Evolutionary conservation across 92 coral and sea anemone genomes (phyloP).

Genomic region (Plumapathes pennacea): DNA sequence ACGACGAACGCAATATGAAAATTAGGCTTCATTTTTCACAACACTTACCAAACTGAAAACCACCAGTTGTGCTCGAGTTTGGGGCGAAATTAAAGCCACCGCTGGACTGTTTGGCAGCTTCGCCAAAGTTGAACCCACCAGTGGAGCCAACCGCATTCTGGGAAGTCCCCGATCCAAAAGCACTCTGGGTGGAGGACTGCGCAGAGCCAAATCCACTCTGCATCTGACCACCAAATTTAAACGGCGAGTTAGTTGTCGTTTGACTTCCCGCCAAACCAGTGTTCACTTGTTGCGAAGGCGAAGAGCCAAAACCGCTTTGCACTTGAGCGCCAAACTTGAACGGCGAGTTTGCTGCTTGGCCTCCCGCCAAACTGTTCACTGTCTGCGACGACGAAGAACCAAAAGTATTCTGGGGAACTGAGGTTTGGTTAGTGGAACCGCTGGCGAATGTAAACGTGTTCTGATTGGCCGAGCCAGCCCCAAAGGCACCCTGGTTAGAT

Average conservation of each 20-base stretch:
- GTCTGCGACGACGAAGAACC: conserved; percentile 2
- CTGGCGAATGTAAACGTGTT: too few species aligned
- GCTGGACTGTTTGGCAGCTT: not conserved
- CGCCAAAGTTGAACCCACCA: conserved; percentile 25
- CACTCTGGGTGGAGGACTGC: conserved; percentile 5
- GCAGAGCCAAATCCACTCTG: not conserved
- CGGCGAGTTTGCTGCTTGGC: conserved; percentile 1
- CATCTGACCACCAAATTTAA: conserved; percentile 9
- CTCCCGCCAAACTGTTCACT: too few species aligned
- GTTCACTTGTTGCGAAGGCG: too few species aligned
- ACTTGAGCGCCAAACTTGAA: conserved; percentile 42
- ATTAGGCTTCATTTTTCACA: too few species aligned
- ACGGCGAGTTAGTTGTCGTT: conserved; percentile 9
- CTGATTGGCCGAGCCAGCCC: too few species aligned
- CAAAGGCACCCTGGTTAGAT: conserved; percentile 9
- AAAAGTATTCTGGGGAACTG: not conserved
- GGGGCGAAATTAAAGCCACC: conserved; percentile 39
- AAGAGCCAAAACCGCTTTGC: too few species aligned
- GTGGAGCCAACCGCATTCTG: conserved; percentile 31
- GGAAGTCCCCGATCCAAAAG: conserved; percentile 14
- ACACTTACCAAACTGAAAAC: conserved; percentile 55
- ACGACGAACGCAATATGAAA: too few species aligned
- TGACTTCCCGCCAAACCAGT: not conserved
- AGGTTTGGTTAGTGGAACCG: too few species aligned
- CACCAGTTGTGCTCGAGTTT: not conserved